Evolutionary conservation across 2,888 invertebrate genomes (phyloP).

Genomic region (Maniola hyperantus): DNA sequence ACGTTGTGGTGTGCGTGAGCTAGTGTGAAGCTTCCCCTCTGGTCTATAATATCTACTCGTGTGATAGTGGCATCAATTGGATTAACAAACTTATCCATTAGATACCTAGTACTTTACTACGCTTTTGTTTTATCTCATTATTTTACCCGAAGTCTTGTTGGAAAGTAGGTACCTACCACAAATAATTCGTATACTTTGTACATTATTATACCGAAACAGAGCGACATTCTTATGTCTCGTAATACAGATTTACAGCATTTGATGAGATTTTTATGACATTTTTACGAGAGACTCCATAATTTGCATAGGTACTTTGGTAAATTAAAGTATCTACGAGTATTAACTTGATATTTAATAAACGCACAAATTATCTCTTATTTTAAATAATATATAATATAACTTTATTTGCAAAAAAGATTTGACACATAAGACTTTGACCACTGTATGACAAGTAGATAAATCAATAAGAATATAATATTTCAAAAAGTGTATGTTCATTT

Average conservation of each 20-base stretch:
- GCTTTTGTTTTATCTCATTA: slow-evolving; percentile 6
- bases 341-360: too few relatives aligned
- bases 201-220: slow-evolving; percentile 4
- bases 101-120: not conserved
- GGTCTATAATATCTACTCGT: too few relatives aligned
- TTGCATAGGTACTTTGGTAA: not conserved
- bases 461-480: too few relatives aligned
- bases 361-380: too few relatives aligned
- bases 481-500: too few relatives aligned
- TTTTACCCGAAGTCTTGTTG: not conserved
- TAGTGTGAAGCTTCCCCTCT: too few relatives aligned
- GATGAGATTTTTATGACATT: slow-evolving; percentile 3
- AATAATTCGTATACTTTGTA: not conserved
- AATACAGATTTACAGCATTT: slow-evolving; percentile 5
- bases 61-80: too few relatives aligned
- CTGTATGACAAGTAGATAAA: not conserved
- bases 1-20: too few relatives aligned
- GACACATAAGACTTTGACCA: too few relatives aligned
- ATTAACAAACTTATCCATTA: not conserved
- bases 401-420: too few relatives aligned
- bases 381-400: too few relatives aligned
- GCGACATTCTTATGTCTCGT: not conserved
- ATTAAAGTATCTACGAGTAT: not conserved
- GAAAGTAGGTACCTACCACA: too few relatives aligned
- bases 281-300: not conserved